Percentiles rank a stretch among this genome's conserved stretches.
Evolutionary conservation across 37 sponge, comb jelly and placozoan species (phyloP).

Genomic region (Tethya wilhelma): DNA sequence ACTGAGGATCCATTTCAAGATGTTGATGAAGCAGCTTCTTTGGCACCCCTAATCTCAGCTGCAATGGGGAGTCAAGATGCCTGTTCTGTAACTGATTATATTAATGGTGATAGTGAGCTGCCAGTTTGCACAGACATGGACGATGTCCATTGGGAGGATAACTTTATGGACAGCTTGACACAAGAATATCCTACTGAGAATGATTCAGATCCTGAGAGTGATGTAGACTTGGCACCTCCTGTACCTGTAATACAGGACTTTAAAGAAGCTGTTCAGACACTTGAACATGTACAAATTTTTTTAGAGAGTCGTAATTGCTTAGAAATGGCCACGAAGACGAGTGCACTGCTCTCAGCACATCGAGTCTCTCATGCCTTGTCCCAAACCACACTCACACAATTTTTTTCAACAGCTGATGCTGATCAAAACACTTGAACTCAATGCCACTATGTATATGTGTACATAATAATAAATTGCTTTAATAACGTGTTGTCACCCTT

Average conservation of each 20-base stretch:
- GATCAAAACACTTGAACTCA: too few species aligned
- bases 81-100: neutral
- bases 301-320: neutral
- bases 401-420: neutral
- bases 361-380: neutral
- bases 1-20: constrained; percentile 11
- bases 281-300: neutral
- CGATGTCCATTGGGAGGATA: neutral
- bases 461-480: too few species aligned
- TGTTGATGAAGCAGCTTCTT: neutral
- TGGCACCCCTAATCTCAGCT: neutral
- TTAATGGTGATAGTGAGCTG: neutral
- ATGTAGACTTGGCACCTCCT: neutral
- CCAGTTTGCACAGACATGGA: neutral
- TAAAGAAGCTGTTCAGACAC: neutral
- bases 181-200: neutral
- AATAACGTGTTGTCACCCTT: too few species aligned
- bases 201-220: neutral
- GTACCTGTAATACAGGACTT: neutral
- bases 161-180: neutral
- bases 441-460: too few species aligned
- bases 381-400: neutral
- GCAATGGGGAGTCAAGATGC: neutral
- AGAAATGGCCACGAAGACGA: neutral
- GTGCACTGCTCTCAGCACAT: neutral